Percentiles rank a stretch among this genome's conserved stretches.
Evolutionary conservation across 1,140 invertebrate genomes (phyloP).

Genomic region (Mactra quadrangularis): DNA sequence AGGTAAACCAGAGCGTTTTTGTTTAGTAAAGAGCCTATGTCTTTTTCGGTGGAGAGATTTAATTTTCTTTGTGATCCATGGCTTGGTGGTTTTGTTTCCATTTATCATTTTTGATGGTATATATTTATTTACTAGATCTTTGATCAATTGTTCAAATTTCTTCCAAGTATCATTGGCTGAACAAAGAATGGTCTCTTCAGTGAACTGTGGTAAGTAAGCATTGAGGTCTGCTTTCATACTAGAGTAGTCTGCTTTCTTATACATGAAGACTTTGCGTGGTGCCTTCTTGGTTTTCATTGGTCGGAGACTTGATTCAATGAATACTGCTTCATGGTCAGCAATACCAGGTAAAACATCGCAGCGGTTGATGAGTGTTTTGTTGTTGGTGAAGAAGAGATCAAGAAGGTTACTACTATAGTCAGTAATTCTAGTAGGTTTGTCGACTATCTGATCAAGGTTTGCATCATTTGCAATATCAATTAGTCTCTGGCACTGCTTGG

Average conservation of each 20-base stretch:
- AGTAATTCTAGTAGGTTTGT: constrained; percentile 9
- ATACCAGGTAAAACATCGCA: background rate
- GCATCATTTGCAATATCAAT: background rate
- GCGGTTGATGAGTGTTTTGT: constrained; percentile 8
- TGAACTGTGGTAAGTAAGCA: too few species aligned
- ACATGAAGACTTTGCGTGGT: too few species aligned
- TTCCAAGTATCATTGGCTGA: too few species aligned
- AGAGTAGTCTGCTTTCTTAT: background rate
- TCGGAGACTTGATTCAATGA: too few species aligned
- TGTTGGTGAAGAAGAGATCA: constrained; percentile 31
- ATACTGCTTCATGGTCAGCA: too few species aligned
- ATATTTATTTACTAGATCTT: background rate
- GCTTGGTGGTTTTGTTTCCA: background rate
- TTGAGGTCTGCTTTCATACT: too few species aligned
- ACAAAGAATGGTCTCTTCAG: background rate
- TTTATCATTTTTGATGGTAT: background rate
- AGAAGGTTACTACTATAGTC: background rate
- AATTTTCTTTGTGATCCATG: constrained; percentile 3
- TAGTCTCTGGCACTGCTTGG: constrained; percentile 1
- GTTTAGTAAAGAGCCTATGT: background rate
- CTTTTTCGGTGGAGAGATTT: constrained; percentile 1
- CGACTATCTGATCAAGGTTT: constrained; percentile 5
- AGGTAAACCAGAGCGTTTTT: background rate
- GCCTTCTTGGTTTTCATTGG: too few species aligned
- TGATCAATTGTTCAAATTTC: too few species aligned